Evolutionary conservation across 2,888 invertebrate species (phyloP).

Genomic region (Neoaliturus tenellus): DNA sequence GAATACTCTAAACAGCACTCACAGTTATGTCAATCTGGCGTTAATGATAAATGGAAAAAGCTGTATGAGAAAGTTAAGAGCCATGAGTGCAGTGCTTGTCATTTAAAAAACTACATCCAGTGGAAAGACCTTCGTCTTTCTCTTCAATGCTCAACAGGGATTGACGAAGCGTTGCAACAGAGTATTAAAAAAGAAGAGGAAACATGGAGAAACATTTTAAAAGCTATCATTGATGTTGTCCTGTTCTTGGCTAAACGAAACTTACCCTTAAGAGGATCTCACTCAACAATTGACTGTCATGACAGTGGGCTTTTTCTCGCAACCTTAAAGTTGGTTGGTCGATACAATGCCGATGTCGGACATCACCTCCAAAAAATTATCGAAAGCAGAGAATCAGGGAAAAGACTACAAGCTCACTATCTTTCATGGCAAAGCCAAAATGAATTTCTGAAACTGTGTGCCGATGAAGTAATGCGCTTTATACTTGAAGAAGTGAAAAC

Average conservation of each 20-base stretch:
- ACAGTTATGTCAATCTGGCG: not conserved
- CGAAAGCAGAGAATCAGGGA: conserved; percentile 15
- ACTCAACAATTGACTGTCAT: conserved; percentile 23
- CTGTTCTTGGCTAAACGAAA: conserved; percentile 26
- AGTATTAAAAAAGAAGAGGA: conserved; percentile 24
- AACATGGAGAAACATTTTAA: conserved; percentile 22
- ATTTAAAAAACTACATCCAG: not conserved
- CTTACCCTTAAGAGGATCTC: conserved; percentile 20
- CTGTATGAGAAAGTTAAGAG: conserved; percentile 1
- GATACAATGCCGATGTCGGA: conserved; percentile 23
- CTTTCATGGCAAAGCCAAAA: conserved; percentile 19
- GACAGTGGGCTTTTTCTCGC: conserved; percentile 43
- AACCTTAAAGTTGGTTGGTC: conserved; percentile 11
- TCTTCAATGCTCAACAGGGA: conserved; percentile 25
- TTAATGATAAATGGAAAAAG: conserved; percentile 12
- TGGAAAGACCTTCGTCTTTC: conserved; percentile 11
- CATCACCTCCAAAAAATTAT: conserved; percentile 3
- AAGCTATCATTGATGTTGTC: conserved; percentile 16
- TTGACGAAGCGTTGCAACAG: conserved; percentile 1
- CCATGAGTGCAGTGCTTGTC: not conserved
- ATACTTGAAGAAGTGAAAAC: conserved; percentile 26
- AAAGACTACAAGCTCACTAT: conserved; percentile 32
- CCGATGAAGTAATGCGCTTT: not conserved
- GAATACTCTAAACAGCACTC: not conserved
- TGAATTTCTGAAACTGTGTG: conserved; percentile 17